These are phyloP conservation scores for Sphaeridia pumilis DNA, from an alignment of 2,888 invertebrate species.

Conservation along the genomic window DNA sequence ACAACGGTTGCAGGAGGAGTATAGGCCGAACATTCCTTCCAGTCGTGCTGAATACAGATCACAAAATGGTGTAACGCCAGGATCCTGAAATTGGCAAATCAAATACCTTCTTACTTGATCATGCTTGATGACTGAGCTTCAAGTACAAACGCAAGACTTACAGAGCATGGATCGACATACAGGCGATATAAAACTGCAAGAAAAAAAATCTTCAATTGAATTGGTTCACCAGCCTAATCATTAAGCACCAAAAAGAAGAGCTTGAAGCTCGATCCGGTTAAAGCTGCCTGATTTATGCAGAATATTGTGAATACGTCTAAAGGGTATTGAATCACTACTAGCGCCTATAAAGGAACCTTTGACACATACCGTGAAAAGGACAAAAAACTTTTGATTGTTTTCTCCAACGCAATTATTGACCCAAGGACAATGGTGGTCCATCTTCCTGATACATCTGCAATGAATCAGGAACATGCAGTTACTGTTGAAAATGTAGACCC, in stretches of 20 bases:
- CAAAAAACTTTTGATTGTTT: constrained; percentile 98
- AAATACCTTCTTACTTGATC: too few relatives aligned
- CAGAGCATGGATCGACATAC: constrained; percentile 85
- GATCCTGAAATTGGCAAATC: constrained; percentile 42
- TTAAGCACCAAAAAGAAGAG: too few relatives aligned
- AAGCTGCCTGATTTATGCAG: too few relatives aligned
- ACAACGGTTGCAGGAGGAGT: constrained; percentile 94
- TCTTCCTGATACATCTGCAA: constrained; percentile 61
- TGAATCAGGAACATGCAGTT: constrained; percentile 27
- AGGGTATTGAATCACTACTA: constrained; percentile 7
- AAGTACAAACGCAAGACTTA: constrained; percentile 36
- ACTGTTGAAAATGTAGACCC: not conserved
- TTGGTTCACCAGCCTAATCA: too few relatives aligned
- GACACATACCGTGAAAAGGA: constrained; percentile 78
- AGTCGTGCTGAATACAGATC: constrained; percentile 82
- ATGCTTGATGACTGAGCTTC: too few relatives aligned
- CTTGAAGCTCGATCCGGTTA: too few relatives aligned
- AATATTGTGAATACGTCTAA: not conserved
- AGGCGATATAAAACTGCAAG: constrained; percentile 92
- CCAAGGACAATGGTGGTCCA: constrained; percentile 72
- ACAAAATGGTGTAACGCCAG: constrained; percentile 88
- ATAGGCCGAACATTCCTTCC: constrained; percentile 80
- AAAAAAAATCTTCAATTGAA: constrained; percentile 19
- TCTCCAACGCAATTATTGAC: constrained; percentile 99
- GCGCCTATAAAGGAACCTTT: not conserved